Evolutionary conservation across 2,113 vertebrate genomes (phyloP).

Genomic region (Tragelaphus imberbis): DNA sequence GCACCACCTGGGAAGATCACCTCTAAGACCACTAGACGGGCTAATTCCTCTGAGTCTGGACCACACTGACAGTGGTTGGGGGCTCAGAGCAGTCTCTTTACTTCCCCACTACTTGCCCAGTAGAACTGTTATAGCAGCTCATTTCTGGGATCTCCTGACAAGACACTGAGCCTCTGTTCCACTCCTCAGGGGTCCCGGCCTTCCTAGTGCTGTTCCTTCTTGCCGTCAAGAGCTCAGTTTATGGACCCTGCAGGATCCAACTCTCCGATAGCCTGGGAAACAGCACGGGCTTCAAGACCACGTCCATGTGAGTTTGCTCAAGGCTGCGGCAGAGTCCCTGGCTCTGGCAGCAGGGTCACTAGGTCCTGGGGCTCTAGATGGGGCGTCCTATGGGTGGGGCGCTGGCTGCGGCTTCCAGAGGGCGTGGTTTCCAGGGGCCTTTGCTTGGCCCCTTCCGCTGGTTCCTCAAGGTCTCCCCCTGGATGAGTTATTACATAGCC

Average conservation of each 20-base stretch:
- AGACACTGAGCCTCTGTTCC: neutral
- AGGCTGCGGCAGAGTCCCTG: neutral
- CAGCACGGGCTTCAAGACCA: neutral
- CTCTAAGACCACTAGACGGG: neutral
- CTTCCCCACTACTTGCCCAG: neutral
- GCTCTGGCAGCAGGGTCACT: neutral
- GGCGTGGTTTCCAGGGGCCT: neutral
- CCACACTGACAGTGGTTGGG: accelerated
- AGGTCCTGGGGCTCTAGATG: neutral
- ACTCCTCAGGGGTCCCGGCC: constrained; percentile 54
- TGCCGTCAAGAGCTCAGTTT: neutral
- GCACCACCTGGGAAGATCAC: neutral
- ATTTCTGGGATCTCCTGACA: neutral
- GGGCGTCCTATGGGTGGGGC: too few relatives aligned
- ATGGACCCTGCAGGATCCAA: neutral
- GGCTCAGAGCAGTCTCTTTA: neutral
- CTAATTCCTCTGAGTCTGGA: neutral
- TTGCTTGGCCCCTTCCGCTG: neutral
- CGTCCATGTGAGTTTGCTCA: constrained; percentile 60
- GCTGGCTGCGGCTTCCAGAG: neutral
- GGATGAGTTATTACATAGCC: neutral
- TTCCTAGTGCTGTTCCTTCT: constrained; percentile 53
- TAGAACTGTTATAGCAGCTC: neutral
- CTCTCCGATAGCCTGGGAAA: neutral
- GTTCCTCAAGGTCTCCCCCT: neutral